Percentiles rank a stretch among this genome's conserved stretches.
Conservation (phyloP, 64 coral and sea anemone species). For the Catalaphyllia jardinei region DNA sequence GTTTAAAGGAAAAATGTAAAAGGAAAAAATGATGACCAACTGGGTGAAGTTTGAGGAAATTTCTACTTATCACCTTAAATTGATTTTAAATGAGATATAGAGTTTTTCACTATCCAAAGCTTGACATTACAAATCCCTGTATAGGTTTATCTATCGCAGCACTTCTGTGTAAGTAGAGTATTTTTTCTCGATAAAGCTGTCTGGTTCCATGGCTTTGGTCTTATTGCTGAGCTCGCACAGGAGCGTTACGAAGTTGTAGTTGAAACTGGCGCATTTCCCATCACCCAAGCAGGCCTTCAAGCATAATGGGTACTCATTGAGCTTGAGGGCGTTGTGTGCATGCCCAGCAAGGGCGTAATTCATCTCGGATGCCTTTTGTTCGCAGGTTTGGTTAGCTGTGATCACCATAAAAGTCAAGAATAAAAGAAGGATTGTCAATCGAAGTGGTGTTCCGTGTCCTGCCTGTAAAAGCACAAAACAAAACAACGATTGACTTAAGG, state of each 20-base stretch:
- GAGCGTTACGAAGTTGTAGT: neutral
- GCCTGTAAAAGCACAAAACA: neutral
- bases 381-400: neutral
- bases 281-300: neutral
- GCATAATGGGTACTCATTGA: constrained; percentile 15
- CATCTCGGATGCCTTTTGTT: neutral
- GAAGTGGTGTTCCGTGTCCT: no score
- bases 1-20: no score
- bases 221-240: neutral
- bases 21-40: no score
- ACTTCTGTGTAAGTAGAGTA: constrained; percentile 20
- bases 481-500: no score
- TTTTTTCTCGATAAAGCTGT: neutral
- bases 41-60: no score
- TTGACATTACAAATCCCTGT: no score
- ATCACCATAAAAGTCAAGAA: neutral
- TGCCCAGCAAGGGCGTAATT: constrained; percentile 3
- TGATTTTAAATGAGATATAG: no score
- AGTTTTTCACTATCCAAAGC: no score
- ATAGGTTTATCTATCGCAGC: neutral
- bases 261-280: neutral
- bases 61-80: no score
- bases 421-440: neutral
- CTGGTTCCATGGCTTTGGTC: neutral
- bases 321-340: neutral